These are phyloP conservation scores for Pterocles gutturalis DNA, from an alignment of 2,113 vertebrate genomes.

Conservation along the genomic window DNA sequence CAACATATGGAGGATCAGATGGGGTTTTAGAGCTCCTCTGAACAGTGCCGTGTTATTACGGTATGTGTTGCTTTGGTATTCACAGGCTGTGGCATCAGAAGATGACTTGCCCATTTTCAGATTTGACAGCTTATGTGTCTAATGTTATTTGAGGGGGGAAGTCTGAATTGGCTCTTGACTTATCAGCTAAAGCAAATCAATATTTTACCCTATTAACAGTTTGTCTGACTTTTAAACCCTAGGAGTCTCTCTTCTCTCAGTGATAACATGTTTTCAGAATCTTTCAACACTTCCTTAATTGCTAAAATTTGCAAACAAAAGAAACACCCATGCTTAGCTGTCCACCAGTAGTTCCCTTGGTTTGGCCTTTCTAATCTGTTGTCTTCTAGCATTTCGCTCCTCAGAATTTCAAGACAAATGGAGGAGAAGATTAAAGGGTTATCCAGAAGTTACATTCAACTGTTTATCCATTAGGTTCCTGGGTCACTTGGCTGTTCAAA, in stretches of 20 bases:
- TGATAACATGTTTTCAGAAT: conserved; percentile 55
- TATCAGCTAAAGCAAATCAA: not conserved
- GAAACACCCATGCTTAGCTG: not conserved
- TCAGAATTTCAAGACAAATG: conserved; percentile 28
- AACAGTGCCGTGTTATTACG: not conserved
- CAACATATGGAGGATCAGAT: conserved; percentile 7
- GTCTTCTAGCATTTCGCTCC: not conserved
- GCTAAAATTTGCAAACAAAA: conserved; percentile 42
- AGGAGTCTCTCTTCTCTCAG: not conserved
- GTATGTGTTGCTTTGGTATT: conserved; percentile 6
- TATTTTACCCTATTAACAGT: not conserved
- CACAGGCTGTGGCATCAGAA: not conserved
- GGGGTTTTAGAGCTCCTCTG: conserved; percentile 16
- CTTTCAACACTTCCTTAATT: conserved; percentile 66
- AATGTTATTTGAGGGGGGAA: not conserved
- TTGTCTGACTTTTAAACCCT: not conserved
- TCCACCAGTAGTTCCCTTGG: not conserved
- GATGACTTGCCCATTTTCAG: not conserved
- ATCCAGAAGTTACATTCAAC: conserved; percentile 9
- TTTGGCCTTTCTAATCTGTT: conserved; percentile 5
- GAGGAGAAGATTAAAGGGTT: conserved; percentile 13
- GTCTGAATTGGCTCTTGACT: not conserved
- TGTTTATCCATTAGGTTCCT: conserved; percentile 12
- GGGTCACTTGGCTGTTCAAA: conserved; percentile 28
- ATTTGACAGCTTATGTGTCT: conserved; percentile 8